Percentiles rank a stretch among this genome's conserved stretches.
Conservation (phyloP, 2,888 invertebrate genomes). For the Cryptops parisi region DNA sequence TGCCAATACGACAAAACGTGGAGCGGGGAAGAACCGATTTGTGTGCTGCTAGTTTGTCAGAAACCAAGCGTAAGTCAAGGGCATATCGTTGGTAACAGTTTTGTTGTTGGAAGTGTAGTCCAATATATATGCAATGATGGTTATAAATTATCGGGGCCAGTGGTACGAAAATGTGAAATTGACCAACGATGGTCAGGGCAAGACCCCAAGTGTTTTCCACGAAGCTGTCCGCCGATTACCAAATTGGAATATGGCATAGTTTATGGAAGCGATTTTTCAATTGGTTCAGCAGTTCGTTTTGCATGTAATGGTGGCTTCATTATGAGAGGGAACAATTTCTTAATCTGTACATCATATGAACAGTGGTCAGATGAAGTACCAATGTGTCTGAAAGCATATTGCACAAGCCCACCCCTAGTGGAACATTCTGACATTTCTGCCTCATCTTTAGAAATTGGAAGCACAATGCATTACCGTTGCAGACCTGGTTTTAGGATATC, state of each 20-base stretch:
- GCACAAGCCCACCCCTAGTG: not conserved
- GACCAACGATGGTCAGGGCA: not conserved
- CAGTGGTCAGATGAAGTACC: not conserved
- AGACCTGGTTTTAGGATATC: not conserved
- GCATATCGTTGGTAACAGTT: not conserved
- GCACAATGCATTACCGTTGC: not conserved
- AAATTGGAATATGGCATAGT: not conserved
- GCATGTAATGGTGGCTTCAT: not conserved
- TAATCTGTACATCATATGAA: not conserved
- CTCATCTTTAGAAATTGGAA: not conserved
- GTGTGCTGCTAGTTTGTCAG: not conserved
- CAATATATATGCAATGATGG: not conserved
- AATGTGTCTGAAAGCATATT: not conserved
- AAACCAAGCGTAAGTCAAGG: not conserved
- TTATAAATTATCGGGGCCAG: not conserved
- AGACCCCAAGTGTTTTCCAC: not conserved
- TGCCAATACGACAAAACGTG: conserved; percentile 28
- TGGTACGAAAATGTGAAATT: not conserved
- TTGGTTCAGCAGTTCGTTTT: not conserved
- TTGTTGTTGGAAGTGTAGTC: not conserved
- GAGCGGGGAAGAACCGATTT: conserved; percentile 19
- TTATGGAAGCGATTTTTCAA: not conserved
- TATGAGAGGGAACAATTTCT: not conserved
- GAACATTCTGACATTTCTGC: not conserved
- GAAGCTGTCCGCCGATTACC: not conserved